These are phyloP conservation scores for Formica aserva DNA, from an alignment of 2,888 invertebrate genomes.

Conservation along the genomic window DNA sequence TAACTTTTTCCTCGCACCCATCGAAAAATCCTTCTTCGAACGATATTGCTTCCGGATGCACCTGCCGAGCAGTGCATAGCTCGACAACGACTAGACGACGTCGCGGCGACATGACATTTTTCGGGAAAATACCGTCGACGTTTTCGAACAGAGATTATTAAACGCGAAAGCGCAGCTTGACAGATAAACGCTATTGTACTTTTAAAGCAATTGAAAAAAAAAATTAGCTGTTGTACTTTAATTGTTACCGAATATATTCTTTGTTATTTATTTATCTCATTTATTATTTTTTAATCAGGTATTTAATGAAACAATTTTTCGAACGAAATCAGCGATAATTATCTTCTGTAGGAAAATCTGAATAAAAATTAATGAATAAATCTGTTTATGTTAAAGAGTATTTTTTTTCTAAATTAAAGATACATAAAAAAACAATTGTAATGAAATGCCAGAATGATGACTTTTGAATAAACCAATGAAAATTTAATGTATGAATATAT, in stretches of 20 bases:
- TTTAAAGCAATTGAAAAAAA: neutral
- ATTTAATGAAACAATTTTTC: neutral
- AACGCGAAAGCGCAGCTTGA: neutral
- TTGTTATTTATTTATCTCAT: neutral
- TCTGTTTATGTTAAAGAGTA: neutral
- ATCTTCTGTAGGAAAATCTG: neutral
- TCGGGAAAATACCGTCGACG: conserved; percentile 9
- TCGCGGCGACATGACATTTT: conserved; percentile 19
- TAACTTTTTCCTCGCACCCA: conserved; percentile 29
- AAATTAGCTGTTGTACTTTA: neutral
- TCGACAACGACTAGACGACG: conserved; percentile 10
- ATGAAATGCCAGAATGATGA: neutral
- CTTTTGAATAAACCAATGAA: conserved; percentile 11
- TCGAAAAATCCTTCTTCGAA: conserved; percentile 19
- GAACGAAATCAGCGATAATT: neutral
- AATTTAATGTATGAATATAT: conserved; percentile 16
- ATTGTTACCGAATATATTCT: neutral
- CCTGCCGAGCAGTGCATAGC: neutral
- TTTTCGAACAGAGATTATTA: neutral
- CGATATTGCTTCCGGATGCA: conserved; percentile 23
- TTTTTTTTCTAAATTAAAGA: neutral
- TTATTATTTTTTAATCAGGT: neutral
- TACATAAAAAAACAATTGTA: neutral
- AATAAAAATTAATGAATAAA: neutral
- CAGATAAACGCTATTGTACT: neutral